Base-by-base conservation (phyloP, 2,797 vertebrate species). In the Lindbergichthys nudifrons region DNA sequence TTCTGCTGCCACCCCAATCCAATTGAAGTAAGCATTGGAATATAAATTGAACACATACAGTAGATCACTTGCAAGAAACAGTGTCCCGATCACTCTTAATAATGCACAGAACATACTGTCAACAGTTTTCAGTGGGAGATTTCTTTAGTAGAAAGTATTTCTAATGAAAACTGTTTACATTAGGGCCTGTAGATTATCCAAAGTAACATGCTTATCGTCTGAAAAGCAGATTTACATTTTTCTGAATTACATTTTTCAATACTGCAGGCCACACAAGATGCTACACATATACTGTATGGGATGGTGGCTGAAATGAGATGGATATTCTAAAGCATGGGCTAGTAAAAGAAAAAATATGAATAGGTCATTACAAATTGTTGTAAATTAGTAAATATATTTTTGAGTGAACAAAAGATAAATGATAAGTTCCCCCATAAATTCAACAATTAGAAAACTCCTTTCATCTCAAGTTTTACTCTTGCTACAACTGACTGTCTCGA, bases 41-140 rank as follows among this genome's bases (percentile, higher is more conserved):
- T 54, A 39, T 45, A 36, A 16, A 54, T n/a, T 0, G 9, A 19
- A 26, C 10, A 46, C n/a, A 10, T 19, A 45, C 26, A 26, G 26
- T 26, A 1, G 13, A 45, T 11, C 41, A 32, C 21, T 59, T 53
- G 41, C 23, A 12, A 51, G 23, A 15, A 45, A 46, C n/a, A 54
- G 63, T 54, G n/a, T 36, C 30, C 39, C 16, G 32, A 19, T 21
- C 30, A 32, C 11, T 52, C 43, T 39, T 10, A 13, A 39, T 60
- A 56, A 45, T 57, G 18, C 51, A 63, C 60, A 47, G 11, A 51
- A 66, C 18, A 47, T 8, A 45, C 1, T 68, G 52, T 62, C 46
- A 57, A 23, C 36, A 18, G 12, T 43, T 64, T 66, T 48, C 8
- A 48, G 48, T 9, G 10, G 15, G 11, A 32, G 16, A 26, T 46